Conservation (phyloP, 30 jellyfish, hydroid and myxozoan species). For the Aurelia coerulea region DNA sequence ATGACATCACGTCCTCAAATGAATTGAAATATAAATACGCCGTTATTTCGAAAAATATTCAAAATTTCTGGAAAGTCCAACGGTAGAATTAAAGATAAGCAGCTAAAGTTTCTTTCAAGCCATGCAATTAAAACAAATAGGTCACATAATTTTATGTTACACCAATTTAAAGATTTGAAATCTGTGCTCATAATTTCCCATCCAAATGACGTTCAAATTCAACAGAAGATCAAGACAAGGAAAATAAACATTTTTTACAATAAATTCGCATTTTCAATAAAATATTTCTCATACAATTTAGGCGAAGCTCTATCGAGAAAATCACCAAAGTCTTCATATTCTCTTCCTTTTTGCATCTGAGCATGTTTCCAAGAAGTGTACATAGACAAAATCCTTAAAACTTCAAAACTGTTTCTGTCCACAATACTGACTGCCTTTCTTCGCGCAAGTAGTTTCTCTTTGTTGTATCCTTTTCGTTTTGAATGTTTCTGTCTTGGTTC, state of each 20-base stretch:
- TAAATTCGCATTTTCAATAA: background rate
- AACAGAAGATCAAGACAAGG: background rate
- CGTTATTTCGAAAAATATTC: no score
- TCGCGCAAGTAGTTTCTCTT: constrained; percentile 15
- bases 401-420: constrained; percentile 47
- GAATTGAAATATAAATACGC: no score
- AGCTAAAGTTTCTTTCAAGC: no score
- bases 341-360: constrained; percentile 39
- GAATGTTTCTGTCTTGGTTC: constrained; percentile 30
- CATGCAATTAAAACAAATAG: no score
- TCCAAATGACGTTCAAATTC: background rate
- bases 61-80: no score
- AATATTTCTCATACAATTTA: constrained; percentile 24
- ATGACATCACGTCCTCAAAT: no score
- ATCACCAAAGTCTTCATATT: constrained; percentile 23
- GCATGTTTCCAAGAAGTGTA: constrained; percentile 56
- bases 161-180: no score
- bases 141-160: no score
- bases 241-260: background rate
- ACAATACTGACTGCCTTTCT: constrained; percentile 45
- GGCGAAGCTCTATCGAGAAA: constrained; percentile 48
- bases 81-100: no score
- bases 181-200: no score
- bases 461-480: background rate
- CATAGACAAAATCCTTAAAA: constrained; percentile 47